These are phyloP conservation scores for Hartigia nigra DNA, from an alignment of 2,888 invertebrate species.

Conservation along the genomic window DNA sequence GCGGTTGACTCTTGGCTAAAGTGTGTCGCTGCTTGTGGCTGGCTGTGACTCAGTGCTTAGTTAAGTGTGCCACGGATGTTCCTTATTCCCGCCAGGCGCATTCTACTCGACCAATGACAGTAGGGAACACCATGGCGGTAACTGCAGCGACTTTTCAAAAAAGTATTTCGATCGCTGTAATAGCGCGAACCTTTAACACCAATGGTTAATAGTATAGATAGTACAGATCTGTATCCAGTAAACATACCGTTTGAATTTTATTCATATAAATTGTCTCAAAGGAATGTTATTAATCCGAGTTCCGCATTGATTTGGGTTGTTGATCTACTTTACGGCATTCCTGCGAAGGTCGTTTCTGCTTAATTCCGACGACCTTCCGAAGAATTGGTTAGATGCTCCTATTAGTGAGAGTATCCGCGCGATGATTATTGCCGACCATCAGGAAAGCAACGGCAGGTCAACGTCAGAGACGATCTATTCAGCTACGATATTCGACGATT, in stretches of 20 bases:
- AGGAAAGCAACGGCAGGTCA: background rate
- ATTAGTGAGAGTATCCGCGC: background rate
- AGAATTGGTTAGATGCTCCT: background rate
- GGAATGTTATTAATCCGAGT: background rate
- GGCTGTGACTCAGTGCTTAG: constrained; percentile 19
- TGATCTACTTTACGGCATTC: background rate
- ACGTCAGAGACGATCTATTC: background rate
- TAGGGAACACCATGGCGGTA: background rate
- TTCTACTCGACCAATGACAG: background rate
- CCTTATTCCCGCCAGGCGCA: constrained; percentile 11
- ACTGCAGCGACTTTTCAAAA: background rate
- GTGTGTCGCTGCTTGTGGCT: constrained; percentile 16
- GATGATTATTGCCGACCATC: background rate
- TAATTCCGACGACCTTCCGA: background rate
- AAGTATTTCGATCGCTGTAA: background rate
- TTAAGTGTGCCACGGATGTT: constrained; percentile 22
- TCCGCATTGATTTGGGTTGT: background rate
- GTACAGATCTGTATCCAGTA: background rate
- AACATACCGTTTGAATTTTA: background rate
- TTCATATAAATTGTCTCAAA: background rate
- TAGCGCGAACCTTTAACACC: background rate
- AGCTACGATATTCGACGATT: background rate
- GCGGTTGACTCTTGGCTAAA: constrained; percentile 13
- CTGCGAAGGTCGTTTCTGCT: background rate
- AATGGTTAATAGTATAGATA: background rate